A percentile compares a stretch with the other conserved stretches of the same genome.
phyloP scores from a whole-genome alignment of 2,888 invertebrate genomes.

The Biston betularia region DNA sequence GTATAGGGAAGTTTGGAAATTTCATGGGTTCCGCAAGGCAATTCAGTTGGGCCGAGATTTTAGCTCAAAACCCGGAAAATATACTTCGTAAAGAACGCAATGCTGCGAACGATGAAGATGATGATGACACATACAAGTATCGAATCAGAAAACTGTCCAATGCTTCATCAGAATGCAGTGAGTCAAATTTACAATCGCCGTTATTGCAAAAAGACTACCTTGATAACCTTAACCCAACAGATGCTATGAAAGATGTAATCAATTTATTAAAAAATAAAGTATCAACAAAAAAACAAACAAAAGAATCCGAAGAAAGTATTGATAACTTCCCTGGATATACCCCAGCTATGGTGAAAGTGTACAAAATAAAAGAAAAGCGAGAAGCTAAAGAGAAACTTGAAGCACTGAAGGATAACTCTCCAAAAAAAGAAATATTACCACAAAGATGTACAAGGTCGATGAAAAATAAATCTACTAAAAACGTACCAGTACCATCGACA shows the following conservation, averaged over 20 bases:
- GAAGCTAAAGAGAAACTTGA: conserved; percentile 73
- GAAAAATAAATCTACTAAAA: conserved; percentile 13
- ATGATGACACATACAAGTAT: conserved; percentile 76
- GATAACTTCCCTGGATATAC: conserved; percentile 78
- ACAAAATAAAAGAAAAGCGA: conserved; percentile 78
- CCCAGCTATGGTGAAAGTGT: conserved; percentile 84
- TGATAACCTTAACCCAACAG: conserved; percentile 87
- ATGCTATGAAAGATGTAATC: conserved; percentile 90
- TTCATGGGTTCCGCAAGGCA: conserved; percentile 84
- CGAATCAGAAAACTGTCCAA: conserved; percentile 77
- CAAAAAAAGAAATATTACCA: conserved; percentile 53
- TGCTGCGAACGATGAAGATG: conserved; percentile 56
- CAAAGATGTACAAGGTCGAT: conserved; percentile 64
- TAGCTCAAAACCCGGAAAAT: conserved; percentile 88
- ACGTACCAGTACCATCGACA: conserved; percentile 36
- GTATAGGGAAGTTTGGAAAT: conserved; percentile 82
- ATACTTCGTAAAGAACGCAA: conserved; percentile 84
- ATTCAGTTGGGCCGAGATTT: conserved; percentile 89
- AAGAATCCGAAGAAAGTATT: conserved; percentile 60
- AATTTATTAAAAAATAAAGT: conserved; percentile 87
- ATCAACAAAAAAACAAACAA: conserved; percentile 63
- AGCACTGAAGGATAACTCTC: conserved; percentile 54
- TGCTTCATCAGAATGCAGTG: conserved; percentile 70
- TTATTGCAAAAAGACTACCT: conserved; percentile 79
- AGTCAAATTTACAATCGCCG: conserved; percentile 68